Conservation (phyloP, 2,113 vertebrate genomes). For the Progne subis region DNA sequence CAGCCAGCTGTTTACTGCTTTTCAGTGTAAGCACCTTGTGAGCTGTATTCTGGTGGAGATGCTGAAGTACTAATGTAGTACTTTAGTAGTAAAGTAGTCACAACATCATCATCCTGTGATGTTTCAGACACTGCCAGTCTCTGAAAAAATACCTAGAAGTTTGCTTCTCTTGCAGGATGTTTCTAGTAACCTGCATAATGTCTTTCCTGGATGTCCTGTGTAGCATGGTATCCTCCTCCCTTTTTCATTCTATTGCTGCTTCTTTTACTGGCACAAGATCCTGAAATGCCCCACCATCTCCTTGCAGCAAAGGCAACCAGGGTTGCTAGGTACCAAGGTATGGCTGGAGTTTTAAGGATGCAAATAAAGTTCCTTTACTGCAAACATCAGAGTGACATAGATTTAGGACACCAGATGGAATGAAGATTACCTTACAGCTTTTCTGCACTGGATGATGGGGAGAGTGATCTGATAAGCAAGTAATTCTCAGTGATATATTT, state of each 20-base stretch:
- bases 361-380: not conserved
- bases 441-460: not conserved
- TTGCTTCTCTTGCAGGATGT: not conserved
- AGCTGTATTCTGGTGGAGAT: not conserved
- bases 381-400: not conserved
- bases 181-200: not conserved
- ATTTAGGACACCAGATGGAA: not conserved
- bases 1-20: not conserved
- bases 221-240: not conserved
- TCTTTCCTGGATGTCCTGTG: not conserved
- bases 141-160: constrained; percentile 4
- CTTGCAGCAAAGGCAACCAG: constrained; percentile 9
- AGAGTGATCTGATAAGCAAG: not conserved
- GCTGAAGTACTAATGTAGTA: not conserved
- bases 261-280: not conserved
- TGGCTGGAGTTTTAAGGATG: not conserved
- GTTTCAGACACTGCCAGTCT: not conserved
- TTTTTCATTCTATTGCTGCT: not conserved
- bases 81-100: not conserved
- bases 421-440: not conserved
- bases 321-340: not conserved
- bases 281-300: not conserved
- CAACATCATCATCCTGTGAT: not conserved
- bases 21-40: not conserved
- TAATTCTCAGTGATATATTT: not conserved